Percentiles rank a stretch among this genome's conserved stretches.
Conservation (phyloP, 1,140 invertebrate species). For the Carposina sasakii region DNA sequence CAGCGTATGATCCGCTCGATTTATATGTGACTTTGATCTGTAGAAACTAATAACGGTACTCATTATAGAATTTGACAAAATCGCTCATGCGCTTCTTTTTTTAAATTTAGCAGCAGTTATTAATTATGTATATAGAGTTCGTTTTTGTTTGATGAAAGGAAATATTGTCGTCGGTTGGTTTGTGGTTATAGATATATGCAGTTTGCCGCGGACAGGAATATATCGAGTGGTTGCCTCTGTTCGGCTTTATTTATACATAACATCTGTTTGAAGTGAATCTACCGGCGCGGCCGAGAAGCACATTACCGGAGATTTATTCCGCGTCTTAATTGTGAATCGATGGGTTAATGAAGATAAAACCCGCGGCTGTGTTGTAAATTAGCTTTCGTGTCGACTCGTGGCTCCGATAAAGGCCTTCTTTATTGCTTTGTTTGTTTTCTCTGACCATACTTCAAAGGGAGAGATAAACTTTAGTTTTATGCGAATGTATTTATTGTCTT, state of each 20-base stretch:
- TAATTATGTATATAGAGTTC: conserved; percentile 29
- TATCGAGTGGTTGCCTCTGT: conserved; percentile 70
- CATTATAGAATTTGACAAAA: no score
- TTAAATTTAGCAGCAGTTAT: no score
- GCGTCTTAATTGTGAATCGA: conserved; percentile 73
- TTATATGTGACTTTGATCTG: no score
- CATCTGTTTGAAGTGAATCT: conserved; percentile 71
- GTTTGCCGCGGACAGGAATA: conserved; percentile 71
- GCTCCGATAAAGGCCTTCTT: conserved; percentile 70
- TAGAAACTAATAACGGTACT: no score
- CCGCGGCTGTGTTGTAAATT: conserved; percentile 71
- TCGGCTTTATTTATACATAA: conserved; percentile 71
- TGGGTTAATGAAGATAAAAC: conserved; percentile 73
- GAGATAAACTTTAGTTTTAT: conserved; percentile 70
- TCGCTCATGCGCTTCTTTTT: no score
- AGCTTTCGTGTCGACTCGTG: conserved; percentile 70
- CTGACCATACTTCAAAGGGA: conserved; percentile 68
- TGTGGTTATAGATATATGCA: conserved; percentile 67
- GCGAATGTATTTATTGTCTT: conserved; percentile 64
- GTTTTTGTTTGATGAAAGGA: conserved; percentile 30
- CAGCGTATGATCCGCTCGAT: no score
- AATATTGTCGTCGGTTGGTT: conserved; percentile 42
- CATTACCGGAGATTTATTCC: conserved; percentile 71
- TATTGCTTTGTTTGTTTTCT: conserved; percentile 72
- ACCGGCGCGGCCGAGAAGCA: conserved; percentile 64